Percentiles rank a stretch among this genome's conserved stretches.
phyloP scores from a whole-genome alignment of 2,113 vertebrate genomes.

The Phasianus colchicus region DNA sequence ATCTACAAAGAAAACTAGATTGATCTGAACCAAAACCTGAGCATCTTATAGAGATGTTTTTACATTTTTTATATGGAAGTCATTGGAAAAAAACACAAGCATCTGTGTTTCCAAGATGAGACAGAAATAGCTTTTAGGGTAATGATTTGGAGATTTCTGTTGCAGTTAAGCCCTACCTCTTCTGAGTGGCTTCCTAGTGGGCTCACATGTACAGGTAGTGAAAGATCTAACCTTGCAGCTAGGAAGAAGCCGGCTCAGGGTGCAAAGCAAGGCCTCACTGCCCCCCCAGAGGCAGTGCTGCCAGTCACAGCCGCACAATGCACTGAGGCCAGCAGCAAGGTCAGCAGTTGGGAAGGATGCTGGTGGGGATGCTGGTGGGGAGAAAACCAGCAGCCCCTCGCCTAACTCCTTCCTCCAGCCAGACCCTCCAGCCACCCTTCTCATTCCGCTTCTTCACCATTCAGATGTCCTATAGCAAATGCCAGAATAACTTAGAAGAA shows the following conservation, averaged over 20 bases:
- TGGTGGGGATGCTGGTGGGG: neutral
- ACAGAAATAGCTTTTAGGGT: neutral
- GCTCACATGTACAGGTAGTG: neutral
- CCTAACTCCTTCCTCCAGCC: neutral
- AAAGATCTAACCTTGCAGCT: neutral
- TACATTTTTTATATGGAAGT: neutral
- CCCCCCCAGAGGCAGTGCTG: neutral
- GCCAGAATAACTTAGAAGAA: neutral
- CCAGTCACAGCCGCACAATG: neutral
- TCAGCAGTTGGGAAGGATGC: neutral
- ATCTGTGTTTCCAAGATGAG: neutral
- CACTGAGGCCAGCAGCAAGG: neutral
- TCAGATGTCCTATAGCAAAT: neutral
- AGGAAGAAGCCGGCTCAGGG: neutral
- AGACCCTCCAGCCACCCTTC: neutral
- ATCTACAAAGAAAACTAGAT: neutral
- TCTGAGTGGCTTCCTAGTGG: neutral
- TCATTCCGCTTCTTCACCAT: neutral
- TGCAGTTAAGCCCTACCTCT: neutral
- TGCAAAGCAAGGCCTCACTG: accelerated
- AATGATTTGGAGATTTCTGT: neutral
- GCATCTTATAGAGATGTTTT: neutral
- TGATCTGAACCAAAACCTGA: neutral
- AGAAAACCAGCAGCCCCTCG: neutral
- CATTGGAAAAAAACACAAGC: neutral